Percentiles rank a stretch among this genome's conserved stretches.
These are phyloP conservation scores for Pangasius larnaudii DNA, from an alignment of 2,797 vertebrate genomes.

Conservation along the genomic window DNA sequence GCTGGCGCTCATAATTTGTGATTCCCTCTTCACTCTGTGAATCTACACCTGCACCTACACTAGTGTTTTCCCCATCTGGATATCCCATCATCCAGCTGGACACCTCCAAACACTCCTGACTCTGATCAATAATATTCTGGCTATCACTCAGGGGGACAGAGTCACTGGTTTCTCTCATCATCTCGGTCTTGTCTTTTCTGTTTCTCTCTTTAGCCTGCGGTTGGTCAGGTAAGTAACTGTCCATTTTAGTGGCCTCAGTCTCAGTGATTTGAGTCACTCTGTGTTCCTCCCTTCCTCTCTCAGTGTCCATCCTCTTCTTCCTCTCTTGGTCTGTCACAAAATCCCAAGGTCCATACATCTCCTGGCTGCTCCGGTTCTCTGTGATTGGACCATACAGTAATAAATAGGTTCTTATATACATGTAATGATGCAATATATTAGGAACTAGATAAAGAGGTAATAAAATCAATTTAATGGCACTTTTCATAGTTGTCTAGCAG, in stretches of 20 bases:
- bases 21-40: constrained; percentile 42
- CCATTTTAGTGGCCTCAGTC: not conserved
- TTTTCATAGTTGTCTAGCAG: not conserved
- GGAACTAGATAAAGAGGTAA: not conserved
- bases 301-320: not conserved
- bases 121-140: constrained; percentile 5
- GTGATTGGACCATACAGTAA: constrained; percentile 50
- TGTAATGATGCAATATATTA: not conserved
- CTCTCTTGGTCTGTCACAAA: not conserved
- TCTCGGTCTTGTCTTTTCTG: not conserved
- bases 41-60: constrained; percentile 21
- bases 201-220: not conserved
- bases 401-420: not conserved
- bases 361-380: constrained; percentile 62
- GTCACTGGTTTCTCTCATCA: not conserved
- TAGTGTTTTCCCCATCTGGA: constrained; percentile 31
- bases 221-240: not conserved
- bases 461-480: not conserved
- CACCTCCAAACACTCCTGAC: constrained; percentile 36
- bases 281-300: not conserved
- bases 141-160: not conserved
- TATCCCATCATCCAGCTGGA: not conserved
- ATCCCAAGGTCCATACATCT: constrained; percentile 36
- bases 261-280: not conserved
- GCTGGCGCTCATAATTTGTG: constrained; percentile 34